Evolutionary conservation across 2,888 invertebrate genomes (phyloP).

Genomic region (Drosophila paramelanica): DNA sequence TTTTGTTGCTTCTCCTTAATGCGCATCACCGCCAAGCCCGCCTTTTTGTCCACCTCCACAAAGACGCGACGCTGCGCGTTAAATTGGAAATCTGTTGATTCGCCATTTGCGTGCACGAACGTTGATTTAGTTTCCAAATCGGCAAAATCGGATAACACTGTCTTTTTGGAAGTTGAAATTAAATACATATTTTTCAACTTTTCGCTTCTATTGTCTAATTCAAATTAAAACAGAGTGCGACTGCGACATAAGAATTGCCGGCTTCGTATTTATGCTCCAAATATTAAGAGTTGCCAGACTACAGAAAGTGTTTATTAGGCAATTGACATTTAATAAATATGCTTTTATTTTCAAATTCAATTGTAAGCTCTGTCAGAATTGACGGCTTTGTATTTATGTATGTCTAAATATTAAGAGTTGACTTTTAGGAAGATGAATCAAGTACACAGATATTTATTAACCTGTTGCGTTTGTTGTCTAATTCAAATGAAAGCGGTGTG

Average conservation of each 20-base stretch:
- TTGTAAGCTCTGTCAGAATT: slow-evolving; percentile 4
- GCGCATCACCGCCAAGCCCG: slow-evolving; percentile 82
- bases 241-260: slow-evolving; percentile 11
- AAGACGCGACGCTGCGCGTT: slow-evolving; percentile 79
- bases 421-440: slow-evolving; percentile 32
- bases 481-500: neutral
- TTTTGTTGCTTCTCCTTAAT: slow-evolving; percentile 74
- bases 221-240: slow-evolving; percentile 7
- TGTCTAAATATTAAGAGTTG: neutral
- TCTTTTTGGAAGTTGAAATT: slow-evolving; percentile 82
- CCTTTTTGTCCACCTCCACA: slow-evolving; percentile 82
- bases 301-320: neutral
- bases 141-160: slow-evolving; percentile 80
- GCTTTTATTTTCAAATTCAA: slow-evolving; percentile 4
- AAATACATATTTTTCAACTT: slow-evolving; percentile 75
- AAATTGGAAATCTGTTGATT: slow-evolving; percentile 83
- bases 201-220: neutral
- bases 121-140: slow-evolving; percentile 80
- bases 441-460: slow-evolving; percentile 70
- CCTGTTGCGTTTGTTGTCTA: slow-evolving; percentile 1
- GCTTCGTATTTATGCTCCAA: neutral
- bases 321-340: slow-evolving; percentile 82
- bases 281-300: slow-evolving; percentile 28
- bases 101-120: slow-evolving; percentile 79
- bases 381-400: slow-evolving; percentile 15